Evolutionary conservation across 2,797 vertebrate genomes (phyloP).

Genomic region (Pangasius djambal): DNA sequence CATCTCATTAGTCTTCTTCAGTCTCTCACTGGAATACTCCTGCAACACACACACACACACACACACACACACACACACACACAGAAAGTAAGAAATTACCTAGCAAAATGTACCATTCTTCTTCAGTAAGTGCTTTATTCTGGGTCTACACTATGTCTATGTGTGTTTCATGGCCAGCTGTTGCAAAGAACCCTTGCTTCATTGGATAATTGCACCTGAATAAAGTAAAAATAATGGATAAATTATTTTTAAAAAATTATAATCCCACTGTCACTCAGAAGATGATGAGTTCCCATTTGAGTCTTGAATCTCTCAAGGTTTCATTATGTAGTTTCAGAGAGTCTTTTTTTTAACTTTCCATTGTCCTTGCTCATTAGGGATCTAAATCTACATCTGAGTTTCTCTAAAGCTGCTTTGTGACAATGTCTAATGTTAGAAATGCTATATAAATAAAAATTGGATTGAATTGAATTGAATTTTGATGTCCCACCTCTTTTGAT

Average conservation of each 20-base stretch:
- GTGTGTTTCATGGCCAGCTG: neutral
- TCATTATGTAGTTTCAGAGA: neutral
- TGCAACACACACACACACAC: slow-evolving; percentile 75
- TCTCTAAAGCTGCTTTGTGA: slow-evolving; percentile 1
- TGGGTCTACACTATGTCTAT: neutral
- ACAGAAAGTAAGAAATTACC: no score
- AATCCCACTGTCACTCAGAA: neutral
- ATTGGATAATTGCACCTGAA: neutral
- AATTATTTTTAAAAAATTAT: no score
- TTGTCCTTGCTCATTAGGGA: neutral
- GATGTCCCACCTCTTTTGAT: neutral
- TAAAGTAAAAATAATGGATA: neutral
- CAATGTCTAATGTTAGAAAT: neutral
- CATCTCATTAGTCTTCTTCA: slow-evolving; percentile 98
- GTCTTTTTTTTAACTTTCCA: neutral
- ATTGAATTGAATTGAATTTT: neutral
- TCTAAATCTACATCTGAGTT: neutral
- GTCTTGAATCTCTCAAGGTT: neutral
- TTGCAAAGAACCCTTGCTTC: neutral
- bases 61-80: slow-evolving; percentile 39
- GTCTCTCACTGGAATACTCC: slow-evolving; percentile 94
- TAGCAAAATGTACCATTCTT: no score
- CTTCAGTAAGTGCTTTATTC: no score
- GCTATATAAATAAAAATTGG: neutral
- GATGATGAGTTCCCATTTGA: neutral